A percentile compares a stretch with the other conserved stretches of the same genome.
phyloP scores from a whole-genome alignment of 2,888 invertebrate species.

The Liodrosophila aerea region DNA sequence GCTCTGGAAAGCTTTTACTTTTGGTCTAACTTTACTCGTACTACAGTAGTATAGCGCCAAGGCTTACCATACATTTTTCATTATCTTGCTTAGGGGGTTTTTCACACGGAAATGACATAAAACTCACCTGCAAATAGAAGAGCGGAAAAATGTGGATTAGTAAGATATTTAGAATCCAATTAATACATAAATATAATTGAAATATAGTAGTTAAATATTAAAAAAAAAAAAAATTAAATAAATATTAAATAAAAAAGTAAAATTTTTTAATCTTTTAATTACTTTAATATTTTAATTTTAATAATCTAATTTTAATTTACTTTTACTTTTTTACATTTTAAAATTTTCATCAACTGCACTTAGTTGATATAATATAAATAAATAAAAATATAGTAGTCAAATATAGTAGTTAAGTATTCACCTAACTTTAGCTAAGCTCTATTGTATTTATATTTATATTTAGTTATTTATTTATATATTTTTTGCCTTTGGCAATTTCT shows the following conservation, averaged over 20 bases:
- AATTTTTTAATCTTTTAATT: too few relatives aligned
- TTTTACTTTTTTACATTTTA: too few relatives aligned
- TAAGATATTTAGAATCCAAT: conserved; percentile 1
- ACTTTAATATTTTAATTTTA: too few relatives aligned
- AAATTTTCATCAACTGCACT: too few relatives aligned
- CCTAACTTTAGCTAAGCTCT: conserved; percentile 8
- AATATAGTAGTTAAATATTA: too few relatives aligned
- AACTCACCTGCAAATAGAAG: conserved; percentile 60
- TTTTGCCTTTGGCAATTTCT: conserved; percentile 66
- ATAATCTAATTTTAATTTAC: too few relatives aligned
- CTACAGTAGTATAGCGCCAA: too few relatives aligned
- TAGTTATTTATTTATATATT: conserved; percentile 44
- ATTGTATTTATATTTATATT: conserved; percentile 2
- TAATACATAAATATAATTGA: neutral
- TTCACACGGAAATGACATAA: neutral
- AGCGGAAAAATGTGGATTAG: conserved; percentile 22
- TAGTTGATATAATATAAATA: too few relatives aligned
- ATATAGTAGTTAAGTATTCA: conserved; percentile 17
- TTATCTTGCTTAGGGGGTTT: conserved; percentile 2
- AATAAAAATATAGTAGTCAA: neutral
- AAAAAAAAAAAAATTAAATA: too few relatives aligned
- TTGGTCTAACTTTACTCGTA: neutral
- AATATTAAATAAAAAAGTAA: too few relatives aligned
- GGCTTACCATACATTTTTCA: conserved; percentile 43
- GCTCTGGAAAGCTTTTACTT: conserved; percentile 41